A percentile compares a stretch with the other conserved stretches of the same genome.
Conservation (phyloP, 2,888 invertebrate genomes). For the Leptura quadrifasciata region DNA sequence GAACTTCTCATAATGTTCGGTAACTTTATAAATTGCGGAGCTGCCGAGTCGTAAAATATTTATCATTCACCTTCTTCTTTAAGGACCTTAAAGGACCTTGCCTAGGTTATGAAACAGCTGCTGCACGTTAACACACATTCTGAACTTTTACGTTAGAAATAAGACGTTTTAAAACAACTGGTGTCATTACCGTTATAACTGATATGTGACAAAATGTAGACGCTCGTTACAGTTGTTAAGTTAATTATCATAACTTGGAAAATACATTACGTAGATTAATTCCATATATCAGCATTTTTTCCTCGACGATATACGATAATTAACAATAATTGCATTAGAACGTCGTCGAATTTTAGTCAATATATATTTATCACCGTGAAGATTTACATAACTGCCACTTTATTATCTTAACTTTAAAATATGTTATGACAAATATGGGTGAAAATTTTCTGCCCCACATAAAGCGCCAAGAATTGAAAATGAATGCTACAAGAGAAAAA, state of each 20-base stretch:
- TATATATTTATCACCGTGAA: too few relatives aligned
- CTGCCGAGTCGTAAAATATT: conserved; percentile 28
- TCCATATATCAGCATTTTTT: too few relatives aligned
- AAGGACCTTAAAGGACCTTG: not conserved
- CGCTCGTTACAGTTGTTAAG: not conserved
- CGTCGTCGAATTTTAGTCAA: too few relatives aligned
- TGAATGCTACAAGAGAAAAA: too few relatives aligned
- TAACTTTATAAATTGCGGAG: conserved; percentile 13
- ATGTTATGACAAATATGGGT: too few relatives aligned
- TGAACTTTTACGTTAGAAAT: not conserved
- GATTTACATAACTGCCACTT: too few relatives aligned
- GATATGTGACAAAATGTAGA: not conserved
- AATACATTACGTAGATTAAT: not conserved
- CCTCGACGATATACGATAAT: too few relatives aligned
- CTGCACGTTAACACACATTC: conserved; percentile 1
- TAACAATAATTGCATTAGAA: too few relatives aligned
- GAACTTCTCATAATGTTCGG: conserved; percentile 13
- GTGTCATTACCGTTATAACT: not conserved
- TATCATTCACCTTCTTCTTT: conserved; percentile 10
- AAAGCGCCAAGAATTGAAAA: too few relatives aligned
- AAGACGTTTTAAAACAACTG: not conserved
- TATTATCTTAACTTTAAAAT: too few relatives aligned
- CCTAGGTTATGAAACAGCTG: conserved; percentile 5
- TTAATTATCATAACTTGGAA: not conserved
- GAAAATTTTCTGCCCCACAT: too few relatives aligned